Evolutionary conservation across 2,888 invertebrate species (phyloP).

Genomic region (Atherix ibis): DNA sequence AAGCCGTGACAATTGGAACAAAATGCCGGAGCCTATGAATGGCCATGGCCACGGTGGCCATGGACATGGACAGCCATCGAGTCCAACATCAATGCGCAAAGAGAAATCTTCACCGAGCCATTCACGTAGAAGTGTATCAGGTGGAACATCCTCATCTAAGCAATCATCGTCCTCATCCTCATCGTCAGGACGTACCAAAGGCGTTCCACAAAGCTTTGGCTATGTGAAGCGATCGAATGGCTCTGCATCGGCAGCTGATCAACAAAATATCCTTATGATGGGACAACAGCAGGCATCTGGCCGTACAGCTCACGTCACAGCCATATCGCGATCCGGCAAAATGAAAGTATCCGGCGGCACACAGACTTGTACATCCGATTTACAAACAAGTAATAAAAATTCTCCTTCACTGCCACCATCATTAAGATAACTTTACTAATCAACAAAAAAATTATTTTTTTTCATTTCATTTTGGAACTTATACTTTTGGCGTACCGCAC

Average conservation of each 20-base stretch:
- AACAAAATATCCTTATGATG: slow-evolving; percentile 28
- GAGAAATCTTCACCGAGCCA: slow-evolving; percentile 32
- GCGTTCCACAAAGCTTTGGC: slow-evolving; percentile 70
- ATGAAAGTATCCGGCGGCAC: slow-evolving; percentile 83
- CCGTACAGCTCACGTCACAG: slow-evolving; percentile 67
- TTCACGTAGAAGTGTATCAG: slow-evolving; percentile 28
- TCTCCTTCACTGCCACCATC: too few relatives aligned
- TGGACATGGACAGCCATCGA: slow-evolving; percentile 18
- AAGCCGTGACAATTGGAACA: slow-evolving; percentile 30
- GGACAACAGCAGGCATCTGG: slow-evolving; percentile 24
- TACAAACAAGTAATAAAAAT: slow-evolving; percentile 53
- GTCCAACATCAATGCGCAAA: slow-evolving; percentile 27
- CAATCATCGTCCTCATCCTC: slow-evolving; percentile 11
- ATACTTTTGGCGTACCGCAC: too few relatives aligned
- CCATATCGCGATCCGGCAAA: slow-evolving; percentile 63
- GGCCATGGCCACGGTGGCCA: slow-evolving; percentile 11
- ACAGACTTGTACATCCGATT: slow-evolving; percentile 68
- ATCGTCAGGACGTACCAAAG: slow-evolving; percentile 43
- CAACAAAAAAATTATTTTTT: not conserved
- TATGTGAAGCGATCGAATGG: slow-evolving; percentile 65
- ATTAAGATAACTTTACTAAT: not conserved
- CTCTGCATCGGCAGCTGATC: slow-evolving; percentile 33
- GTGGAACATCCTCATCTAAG: slow-evolving; percentile 15
- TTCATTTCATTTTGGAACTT: not conserved
- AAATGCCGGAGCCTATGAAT: slow-evolving; percentile 28